phyloP scores from a whole-genome alignment of 2,888 invertebrate species.

The Tipula lateralis region DNA sequence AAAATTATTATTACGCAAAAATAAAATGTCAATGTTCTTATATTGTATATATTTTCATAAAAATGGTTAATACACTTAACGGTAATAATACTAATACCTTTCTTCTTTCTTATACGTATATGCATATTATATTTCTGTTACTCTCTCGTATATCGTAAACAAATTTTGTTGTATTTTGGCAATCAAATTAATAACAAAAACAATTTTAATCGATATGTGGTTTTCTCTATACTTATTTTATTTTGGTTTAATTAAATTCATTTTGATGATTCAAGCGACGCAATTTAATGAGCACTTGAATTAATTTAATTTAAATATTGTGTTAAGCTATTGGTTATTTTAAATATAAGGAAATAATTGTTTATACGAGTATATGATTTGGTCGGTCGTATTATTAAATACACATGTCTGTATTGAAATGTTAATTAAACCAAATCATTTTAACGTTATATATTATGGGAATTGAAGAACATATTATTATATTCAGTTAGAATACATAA shows the following conservation, averaged over 20 bases:
- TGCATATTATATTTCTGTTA: neutral
- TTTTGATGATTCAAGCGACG: neutral
- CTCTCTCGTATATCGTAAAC: neutral
- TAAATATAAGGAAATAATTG: neutral
- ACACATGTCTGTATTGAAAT: neutral
- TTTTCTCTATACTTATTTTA: no score
- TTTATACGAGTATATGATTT: neutral
- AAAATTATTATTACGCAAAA: conserved; percentile 12
- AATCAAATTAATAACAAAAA: neutral
- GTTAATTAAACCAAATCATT: neutral
- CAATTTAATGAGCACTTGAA: neutral
- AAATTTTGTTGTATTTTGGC: neutral
- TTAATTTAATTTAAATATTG: neutral
- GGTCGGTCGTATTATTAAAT: no score
- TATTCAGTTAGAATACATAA: neutral
- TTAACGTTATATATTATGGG: neutral
- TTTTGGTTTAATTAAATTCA: neutral
- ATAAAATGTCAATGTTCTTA: conserved; percentile 24
- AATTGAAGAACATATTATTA: no score
- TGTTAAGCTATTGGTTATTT: neutral
- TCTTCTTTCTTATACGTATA: neutral
- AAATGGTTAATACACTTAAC: conserved; percentile 14
- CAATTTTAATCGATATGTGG: neutral
- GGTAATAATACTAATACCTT: conserved; percentile 7
- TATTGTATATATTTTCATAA: neutral